Evolutionary conservation across 1,140 invertebrate genomes (phyloP), one percentile per base, ranked within the genome.

Genomic region (Drosophila leontia): DNA sequence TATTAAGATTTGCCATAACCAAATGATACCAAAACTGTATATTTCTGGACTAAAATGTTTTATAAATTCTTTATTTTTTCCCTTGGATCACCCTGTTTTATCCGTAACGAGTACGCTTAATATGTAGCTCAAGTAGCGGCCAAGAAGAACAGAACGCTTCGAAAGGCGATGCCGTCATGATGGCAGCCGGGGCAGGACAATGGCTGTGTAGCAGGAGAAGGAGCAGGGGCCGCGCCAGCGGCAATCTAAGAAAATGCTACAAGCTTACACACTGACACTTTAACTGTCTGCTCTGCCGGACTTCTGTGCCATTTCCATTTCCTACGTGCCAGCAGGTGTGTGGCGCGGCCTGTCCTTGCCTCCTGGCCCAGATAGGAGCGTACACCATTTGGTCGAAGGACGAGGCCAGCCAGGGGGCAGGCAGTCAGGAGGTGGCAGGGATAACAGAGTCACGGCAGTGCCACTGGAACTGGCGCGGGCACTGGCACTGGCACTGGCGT

Each of bases 291-390:
- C 75, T 17, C 44, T 34, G 55, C 62, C 80, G 75, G 63, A 76
- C 76, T 72, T 76, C 64, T 87, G 84, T 75, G 74, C 82, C 82
- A 86, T 72, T 78, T 76, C 80, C 70, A 62, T 80, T 80, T 80
- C 59, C 72, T 80, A 87, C 84, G 84, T 87, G 84, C 71, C 85
- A 90, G 85, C 85, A 90, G 85, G 85, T 90, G 85, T 83, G 74
- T 88, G 67, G 67, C 60, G 67, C 60, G 32, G 51, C 67, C 69
- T 57, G 57, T 70, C 65, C 58, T 58, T 63, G 71, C 60, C 53
- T 72, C 41, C 69, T 75, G 74, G 45, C 74, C 63, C 75, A 77
- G 42, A 55, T 68, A 39, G 56, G 26, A 42, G 41, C 13, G 19
- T 15, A 35, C 7, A 35, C 7, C 51, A 29, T 62, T 50, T 35